phyloP scores from a whole-genome alignment of 2,113 vertebrate species.

The Sinocyclocheilus rhinocerous region DNA sequence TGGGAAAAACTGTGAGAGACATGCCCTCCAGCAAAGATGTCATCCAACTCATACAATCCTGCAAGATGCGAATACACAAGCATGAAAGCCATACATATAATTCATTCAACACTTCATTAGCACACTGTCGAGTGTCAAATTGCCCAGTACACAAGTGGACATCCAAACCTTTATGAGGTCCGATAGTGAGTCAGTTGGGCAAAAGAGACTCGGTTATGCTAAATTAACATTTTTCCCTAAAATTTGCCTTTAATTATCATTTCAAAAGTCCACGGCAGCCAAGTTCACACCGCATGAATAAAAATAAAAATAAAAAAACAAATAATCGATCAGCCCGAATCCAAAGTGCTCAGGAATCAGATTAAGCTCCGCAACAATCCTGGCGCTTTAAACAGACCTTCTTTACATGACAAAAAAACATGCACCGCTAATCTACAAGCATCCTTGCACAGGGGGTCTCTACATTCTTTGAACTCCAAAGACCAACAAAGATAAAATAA shows the following conservation, averaged over 20 bases:
- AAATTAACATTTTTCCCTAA: not conserved
- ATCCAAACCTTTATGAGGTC: not conserved
- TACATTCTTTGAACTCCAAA: conserved; percentile 51
- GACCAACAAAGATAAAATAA: conserved; percentile 56
- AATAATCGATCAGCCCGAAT: not conserved
- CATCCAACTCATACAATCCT: conserved; percentile 2
- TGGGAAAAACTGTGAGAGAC: not conserved
- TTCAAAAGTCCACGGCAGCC: not conserved
- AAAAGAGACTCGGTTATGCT: not conserved
- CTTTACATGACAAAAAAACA: not conserved
- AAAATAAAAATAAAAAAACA: too few relatives aligned
- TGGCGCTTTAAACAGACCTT: not conserved
- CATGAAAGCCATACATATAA: conserved; percentile 16
- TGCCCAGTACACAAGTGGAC: not conserved
- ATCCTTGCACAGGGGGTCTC: not conserved
- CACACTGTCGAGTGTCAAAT: conserved; percentile 1
- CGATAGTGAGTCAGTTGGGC: not conserved
- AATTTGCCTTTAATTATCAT: not conserved
- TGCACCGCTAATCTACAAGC: not conserved
- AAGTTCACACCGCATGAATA: not conserved
- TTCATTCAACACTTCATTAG: conserved; percentile 1
- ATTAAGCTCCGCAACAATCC: not conserved
- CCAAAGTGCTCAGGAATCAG: not conserved
- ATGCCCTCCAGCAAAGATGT: conserved; percentile 14
- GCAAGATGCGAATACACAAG: not conserved